phyloP scores from a whole-genome alignment of 2,797 vertebrate genomes.

The Lepilemur ruficaudatus region DNA sequence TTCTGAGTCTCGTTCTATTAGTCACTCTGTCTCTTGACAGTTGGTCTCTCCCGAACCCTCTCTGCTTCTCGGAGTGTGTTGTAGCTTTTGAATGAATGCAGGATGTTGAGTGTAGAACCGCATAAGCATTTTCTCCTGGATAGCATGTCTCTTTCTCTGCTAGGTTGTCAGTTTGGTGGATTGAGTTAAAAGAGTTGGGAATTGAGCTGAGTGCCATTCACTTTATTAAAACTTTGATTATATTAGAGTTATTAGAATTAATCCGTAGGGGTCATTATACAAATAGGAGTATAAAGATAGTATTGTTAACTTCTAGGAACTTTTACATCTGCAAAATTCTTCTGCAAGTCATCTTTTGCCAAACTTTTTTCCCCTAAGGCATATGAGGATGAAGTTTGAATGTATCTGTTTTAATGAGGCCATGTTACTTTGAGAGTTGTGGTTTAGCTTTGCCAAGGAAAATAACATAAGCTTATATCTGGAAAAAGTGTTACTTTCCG shows the following conservation, averaged over 20 bases:
- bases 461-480: slow-evolving; percentile 59
- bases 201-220: neutral
- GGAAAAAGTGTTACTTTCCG: slow-evolving; percentile 57
- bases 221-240: neutral
- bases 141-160: neutral
- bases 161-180: neutral
- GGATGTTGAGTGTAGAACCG: too few relatives aligned
- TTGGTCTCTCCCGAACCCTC: neutral
- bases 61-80: neutral
- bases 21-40: neutral
- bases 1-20: neutral
- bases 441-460: slow-evolving; percentile 68
- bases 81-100: neutral
- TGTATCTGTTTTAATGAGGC: slow-evolving; percentile 52
- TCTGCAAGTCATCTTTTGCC: slow-evolving; percentile 16
- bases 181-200: neutral
- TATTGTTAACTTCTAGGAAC: neutral
- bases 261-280: neutral
- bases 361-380: neutral
- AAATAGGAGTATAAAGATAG: neutral
- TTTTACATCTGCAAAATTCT: neutral
- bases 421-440: slow-evolving; percentile 54
- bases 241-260: too few relatives aligned
- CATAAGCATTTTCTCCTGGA: neutral
- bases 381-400: slow-evolving; percentile 38